phyloP scores from a whole-genome alignment of 2,888 invertebrate species.

The Desoria tigrina region DNA sequence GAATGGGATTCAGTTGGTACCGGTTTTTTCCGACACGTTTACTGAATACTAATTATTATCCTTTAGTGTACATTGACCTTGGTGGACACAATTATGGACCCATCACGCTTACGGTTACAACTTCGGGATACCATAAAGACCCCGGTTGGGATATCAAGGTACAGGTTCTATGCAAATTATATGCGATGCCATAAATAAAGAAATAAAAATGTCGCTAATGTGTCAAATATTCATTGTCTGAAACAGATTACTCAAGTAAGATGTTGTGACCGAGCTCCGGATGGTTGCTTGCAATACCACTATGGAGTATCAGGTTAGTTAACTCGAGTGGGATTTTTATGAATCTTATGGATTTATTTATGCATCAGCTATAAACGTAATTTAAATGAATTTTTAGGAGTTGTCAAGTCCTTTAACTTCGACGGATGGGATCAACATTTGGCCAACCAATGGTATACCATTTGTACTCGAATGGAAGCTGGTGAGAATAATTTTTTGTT shows the following conservation, averaged over 20 bases:
- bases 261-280: constrained; percentile 53
- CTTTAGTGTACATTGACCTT: constrained; percentile 54
- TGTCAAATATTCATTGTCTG: neutral
- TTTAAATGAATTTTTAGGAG: constrained; percentile 43
- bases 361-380: too few relatives aligned
- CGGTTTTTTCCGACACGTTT: too few relatives aligned
- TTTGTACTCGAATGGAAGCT: constrained; percentile 53
- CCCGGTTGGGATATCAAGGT: constrained; percentile 54
- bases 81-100: constrained; percentile 54
- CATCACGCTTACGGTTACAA: constrained; percentile 52
- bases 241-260: constrained; percentile 51
- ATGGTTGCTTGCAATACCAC: constrained; percentile 53
- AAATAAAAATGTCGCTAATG: neutral
- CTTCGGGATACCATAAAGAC: constrained; percentile 53
- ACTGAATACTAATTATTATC: too few relatives aligned
- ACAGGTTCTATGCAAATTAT: neutral
- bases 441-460: constrained; percentile 54
- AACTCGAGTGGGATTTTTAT: neutral
- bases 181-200: neutral
- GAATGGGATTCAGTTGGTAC: neutral
- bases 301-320: constrained; percentile 51
- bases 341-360: neutral
- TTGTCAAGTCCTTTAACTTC: constrained; percentile 53
- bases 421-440: constrained; percentile 54
- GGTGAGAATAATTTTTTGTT: constrained; percentile 23